Percentiles rank a stretch among this genome's conserved stretches.
phyloP scores from a whole-genome alignment of 2,113 vertebrate genomes.

The Nycticorax nycticorax region DNA sequence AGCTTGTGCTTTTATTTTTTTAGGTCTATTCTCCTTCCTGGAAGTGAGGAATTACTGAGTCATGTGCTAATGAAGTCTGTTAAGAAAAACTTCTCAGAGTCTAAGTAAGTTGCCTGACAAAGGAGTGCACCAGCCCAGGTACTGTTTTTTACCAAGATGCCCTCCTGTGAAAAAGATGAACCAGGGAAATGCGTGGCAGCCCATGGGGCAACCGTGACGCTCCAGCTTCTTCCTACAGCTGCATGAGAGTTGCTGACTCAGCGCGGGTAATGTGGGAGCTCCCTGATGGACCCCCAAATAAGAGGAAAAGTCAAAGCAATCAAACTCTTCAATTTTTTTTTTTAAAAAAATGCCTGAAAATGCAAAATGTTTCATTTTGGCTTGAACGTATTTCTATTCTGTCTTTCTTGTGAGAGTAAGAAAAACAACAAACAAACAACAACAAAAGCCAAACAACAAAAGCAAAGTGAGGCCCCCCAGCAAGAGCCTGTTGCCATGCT shows the following conservation, averaged over 20 bases:
- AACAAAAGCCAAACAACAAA: background rate
- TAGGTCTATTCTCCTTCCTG: background rate
- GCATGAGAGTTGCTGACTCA: background rate
- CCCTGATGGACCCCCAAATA: background rate
- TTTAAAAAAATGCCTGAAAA: background rate
- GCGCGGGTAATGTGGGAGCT: background rate
- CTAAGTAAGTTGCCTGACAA: background rate
- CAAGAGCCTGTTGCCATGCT: background rate
- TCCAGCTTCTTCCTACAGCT: rapidly evolving
- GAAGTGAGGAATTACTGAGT: background rate
- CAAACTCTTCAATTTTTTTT: background rate
- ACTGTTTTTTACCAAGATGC: rapidly evolving
- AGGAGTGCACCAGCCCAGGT: background rate
- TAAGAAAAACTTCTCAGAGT: background rate
- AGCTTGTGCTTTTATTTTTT: background rate
- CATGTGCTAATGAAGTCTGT: background rate
- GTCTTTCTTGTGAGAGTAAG: background rate
- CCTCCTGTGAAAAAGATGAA: background rate
- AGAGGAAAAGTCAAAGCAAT: background rate
- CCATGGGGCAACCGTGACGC: background rate
- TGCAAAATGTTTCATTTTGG: background rate
- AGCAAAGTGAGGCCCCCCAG: background rate
- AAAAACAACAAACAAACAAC: background rate
- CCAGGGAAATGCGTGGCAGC: background rate
- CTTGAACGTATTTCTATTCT: background rate